Conservation (phyloP, 1,140 invertebrate species). For the Oryzaephilus surinamensis region DNA sequence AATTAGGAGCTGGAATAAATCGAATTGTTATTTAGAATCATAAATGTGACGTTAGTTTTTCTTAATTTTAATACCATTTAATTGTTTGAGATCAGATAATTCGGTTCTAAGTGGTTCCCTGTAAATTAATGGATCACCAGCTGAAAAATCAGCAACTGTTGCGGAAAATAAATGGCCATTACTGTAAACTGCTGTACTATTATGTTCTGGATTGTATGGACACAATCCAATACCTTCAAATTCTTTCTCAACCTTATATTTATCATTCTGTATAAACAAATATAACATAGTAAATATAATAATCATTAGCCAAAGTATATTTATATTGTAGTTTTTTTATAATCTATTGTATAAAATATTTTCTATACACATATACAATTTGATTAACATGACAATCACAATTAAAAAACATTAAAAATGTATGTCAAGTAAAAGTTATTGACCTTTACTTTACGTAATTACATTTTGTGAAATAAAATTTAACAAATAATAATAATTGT, state of each 20-base stretch:
- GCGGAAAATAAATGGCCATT: slow-evolving; percentile 85
- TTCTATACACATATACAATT: too few relatives aligned
- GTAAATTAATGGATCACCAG: slow-evolving; percentile 86
- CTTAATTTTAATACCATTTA: slow-evolving; percentile 49
- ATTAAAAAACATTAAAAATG: too few relatives aligned
- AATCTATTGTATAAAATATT: too few relatives aligned
- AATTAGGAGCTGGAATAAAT: slow-evolving; percentile 63
- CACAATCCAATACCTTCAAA: slow-evolving; percentile 76
- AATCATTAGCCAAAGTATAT: not conserved
- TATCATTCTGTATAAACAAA: slow-evolving; percentile 43
- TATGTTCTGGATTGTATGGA: slow-evolving; percentile 87
- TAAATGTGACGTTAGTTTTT: not conserved
- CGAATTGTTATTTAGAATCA: not conserved
- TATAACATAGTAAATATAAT: too few relatives aligned
- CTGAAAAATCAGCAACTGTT: slow-evolving; percentile 90
- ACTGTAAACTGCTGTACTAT: slow-evolving; percentile 78
- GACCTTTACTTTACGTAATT: too few relatives aligned
- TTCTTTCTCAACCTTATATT: slow-evolving; percentile 48
- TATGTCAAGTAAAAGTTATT: too few relatives aligned
- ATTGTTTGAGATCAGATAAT: slow-evolving; percentile 63
- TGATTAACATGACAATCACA: too few relatives aligned
- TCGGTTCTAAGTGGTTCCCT: slow-evolving; percentile 77
- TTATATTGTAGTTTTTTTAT: not conserved
- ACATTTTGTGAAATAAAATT: too few relatives aligned
- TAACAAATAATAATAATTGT: not conserved